phyloP scores from a whole-genome alignment of 2,113 vertebrate species.

The Lucifuga dentata region DNA sequence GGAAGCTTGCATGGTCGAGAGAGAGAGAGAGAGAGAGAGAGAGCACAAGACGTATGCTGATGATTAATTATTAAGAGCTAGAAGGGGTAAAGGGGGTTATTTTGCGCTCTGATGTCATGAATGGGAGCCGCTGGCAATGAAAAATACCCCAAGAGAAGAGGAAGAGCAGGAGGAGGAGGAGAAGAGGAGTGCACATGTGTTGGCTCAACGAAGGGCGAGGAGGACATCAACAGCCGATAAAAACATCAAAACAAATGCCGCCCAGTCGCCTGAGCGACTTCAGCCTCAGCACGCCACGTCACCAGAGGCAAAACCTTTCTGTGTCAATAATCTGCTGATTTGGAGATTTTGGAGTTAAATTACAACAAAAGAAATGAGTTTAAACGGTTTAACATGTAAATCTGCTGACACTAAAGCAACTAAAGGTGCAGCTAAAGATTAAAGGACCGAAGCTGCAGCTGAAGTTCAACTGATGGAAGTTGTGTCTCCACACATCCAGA shows the following conservation, averaged over 20 bases:
- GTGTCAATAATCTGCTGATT: no score
- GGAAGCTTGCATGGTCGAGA: constrained; percentile 6
- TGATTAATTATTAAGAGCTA: constrained; percentile 75
- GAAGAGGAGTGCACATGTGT: constrained; percentile 31
- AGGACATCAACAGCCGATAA: constrained; percentile 64
- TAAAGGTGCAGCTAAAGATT: no score
- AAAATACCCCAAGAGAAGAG: constrained; percentile 44
- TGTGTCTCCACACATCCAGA: no score
- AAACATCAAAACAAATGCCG: constrained; percentile 71
- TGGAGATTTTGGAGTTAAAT: no score
- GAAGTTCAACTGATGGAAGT: no score
- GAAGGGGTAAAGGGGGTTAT: neutral
- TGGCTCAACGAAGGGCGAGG: constrained; percentile 46
- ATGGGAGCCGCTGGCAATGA: constrained; percentile 24
- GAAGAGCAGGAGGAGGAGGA: neutral
- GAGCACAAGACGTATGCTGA: constrained; percentile 35
- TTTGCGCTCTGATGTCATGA: constrained; percentile 56
- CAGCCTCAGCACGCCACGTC: no score
- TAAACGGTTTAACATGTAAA: no score
- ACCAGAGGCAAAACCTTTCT: no score
- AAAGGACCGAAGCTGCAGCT: no score
- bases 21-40: no score
- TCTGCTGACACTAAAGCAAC: no score
- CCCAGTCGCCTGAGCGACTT: neutral
- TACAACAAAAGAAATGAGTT: no score